Evolutionary conservation across 2,888 invertebrate genomes (phyloP).

Genomic region (Eupithecia subfuscata): DNA sequence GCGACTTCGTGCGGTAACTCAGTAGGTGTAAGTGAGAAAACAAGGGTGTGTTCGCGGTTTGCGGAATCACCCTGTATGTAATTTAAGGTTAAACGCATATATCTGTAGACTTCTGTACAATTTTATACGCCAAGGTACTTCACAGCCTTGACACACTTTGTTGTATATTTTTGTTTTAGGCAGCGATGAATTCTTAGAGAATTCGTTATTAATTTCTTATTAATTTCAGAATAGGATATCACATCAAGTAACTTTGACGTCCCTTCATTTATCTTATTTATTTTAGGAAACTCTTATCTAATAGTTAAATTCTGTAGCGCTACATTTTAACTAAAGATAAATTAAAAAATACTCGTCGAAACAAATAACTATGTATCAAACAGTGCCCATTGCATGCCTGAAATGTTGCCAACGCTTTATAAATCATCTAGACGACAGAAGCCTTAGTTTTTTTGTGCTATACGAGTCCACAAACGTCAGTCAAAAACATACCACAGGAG

Average conservation of each 20-base stretch:
- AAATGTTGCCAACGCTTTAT: constrained; percentile 1
- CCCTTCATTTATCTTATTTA: not conserved
- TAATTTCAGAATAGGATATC: not conserved
- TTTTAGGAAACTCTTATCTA: too few species aligned
- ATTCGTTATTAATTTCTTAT: too few species aligned
- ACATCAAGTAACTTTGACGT: not conserved
- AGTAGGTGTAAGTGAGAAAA: constrained; percentile 52
- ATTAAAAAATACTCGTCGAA: not conserved
- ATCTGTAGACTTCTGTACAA: constrained; percentile 35
- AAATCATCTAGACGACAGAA: constrained; percentile 2
- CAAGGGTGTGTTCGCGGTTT: constrained; percentile 53
- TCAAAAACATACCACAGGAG: not conserved
- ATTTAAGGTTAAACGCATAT: constrained; percentile 50
- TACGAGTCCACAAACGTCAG: constrained; percentile 2
- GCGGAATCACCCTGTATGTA: constrained; percentile 66
- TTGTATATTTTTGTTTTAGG: not conserved
- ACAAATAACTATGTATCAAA: constrained; percentile 8
- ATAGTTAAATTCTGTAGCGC: not conserved
- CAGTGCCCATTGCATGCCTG: not conserved
- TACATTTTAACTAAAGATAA: not conserved
- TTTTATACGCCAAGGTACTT: constrained; percentile 16
- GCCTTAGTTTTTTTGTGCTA: not conserved
- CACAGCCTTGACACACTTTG: not conserved
- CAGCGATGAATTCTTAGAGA: not conserved
- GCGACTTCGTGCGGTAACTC: constrained; percentile 20